Percentiles rank a stretch among this genome's conserved stretches.
phyloP scores from a whole-genome alignment of 2,888 invertebrate species.

The Sinhomidia bicolor region DNA sequence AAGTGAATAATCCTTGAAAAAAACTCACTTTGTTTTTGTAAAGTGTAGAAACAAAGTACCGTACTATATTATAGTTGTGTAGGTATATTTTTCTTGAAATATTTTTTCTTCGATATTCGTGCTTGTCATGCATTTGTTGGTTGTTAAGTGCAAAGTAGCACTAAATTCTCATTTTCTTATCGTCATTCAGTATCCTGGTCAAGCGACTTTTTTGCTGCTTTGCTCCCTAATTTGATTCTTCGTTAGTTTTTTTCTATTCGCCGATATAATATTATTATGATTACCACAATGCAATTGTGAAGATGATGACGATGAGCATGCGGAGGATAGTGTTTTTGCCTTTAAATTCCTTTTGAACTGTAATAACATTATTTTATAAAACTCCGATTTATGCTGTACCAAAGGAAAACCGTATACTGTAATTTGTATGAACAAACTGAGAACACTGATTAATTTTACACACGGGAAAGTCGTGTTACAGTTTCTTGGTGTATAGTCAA shows the following conservation, averaged over 20 bases:
- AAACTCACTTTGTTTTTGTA: too few relatives aligned
- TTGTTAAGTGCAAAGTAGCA: neutral
- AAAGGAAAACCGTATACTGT: neutral
- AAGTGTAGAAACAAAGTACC: too few relatives aligned
- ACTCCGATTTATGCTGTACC: neutral
- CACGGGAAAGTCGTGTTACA: conserved; percentile 31
- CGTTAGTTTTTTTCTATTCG: neutral
- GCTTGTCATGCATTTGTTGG: neutral
- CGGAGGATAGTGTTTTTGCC: too few relatives aligned
- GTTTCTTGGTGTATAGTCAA: neutral
- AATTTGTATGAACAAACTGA: conserved; percentile 32
- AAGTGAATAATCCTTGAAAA: too few relatives aligned
- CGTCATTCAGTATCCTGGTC: conserved; percentile 70
- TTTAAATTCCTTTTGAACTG: neutral
- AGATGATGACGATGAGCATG: neutral
- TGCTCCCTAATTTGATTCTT: conserved; percentile 30
- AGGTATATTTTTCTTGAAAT: too few relatives aligned
- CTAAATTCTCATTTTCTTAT: conserved; percentile 20
- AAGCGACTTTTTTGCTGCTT: conserved; percentile 75
- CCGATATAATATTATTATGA: neutral
- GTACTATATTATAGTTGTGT: too few relatives aligned
- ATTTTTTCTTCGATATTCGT: neutral
- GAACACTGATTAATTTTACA: neutral
- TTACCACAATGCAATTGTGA: neutral
- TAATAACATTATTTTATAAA: neutral